Conservation (phyloP, 1,140 invertebrate species). For the Achroia grisella region DNA sequence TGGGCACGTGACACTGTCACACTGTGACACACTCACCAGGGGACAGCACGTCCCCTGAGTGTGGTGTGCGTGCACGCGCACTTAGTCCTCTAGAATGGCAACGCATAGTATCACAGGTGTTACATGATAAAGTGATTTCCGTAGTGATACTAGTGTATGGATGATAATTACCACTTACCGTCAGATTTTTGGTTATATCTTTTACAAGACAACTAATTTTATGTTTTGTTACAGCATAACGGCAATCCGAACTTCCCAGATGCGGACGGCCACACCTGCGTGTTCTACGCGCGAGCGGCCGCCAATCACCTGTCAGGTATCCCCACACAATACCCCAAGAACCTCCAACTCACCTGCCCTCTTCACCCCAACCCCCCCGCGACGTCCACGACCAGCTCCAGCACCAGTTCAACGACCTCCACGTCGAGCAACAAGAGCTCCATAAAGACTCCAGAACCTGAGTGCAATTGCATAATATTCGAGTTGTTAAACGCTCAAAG, state of each 20-base stretch:
- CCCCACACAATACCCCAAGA: slow-evolving; percentile 53
- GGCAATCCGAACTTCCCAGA: slow-evolving; percentile 70
- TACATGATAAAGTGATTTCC: no score
- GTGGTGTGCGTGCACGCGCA: no score
- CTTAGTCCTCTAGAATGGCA: no score
- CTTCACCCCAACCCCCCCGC: slow-evolving; percentile 49
- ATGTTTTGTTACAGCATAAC: slow-evolving; percentile 58
- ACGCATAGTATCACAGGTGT: no score
- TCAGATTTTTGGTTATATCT: no score
- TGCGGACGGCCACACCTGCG: slow-evolving; percentile 63
- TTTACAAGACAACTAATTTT: no score
- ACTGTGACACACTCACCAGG: no score
- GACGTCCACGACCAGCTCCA: slow-evolving; percentile 18
- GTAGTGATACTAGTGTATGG: no score
- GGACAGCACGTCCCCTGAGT: no score
- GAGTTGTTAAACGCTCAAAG: slow-evolving; percentile 61
- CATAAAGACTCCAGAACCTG: slow-evolving; percentile 43
- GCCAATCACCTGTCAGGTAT: slow-evolving; percentile 63
- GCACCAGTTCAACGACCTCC: slow-evolving; percentile 50
- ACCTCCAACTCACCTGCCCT: slow-evolving; percentile 58
- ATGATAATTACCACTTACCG: no score
- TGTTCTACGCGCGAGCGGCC: slow-evolving; percentile 67
- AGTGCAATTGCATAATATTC: slow-evolving; percentile 66
- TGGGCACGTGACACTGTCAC: no score
- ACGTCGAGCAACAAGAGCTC: slow-evolving; percentile 45